Conservation (phyloP, 2,797 vertebrate genomes). For the Neoniphon sammara region DNA sequence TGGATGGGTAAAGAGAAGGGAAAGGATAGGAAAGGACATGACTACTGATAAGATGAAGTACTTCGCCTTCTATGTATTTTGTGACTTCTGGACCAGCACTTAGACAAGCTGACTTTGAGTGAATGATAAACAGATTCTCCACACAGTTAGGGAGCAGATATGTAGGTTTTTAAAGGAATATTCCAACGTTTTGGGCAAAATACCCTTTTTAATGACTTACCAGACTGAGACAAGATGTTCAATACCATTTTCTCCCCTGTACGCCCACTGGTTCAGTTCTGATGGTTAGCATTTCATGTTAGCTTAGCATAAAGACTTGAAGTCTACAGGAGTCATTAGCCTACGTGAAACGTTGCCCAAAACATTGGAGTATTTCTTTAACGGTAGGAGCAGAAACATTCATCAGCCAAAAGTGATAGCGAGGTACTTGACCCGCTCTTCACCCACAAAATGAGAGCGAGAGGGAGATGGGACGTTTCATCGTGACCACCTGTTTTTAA, state of each 20-base stretch:
- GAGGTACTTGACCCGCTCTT: neutral
- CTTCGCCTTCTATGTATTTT: slow-evolving; percentile 25
- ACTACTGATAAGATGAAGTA: slow-evolving; percentile 19
- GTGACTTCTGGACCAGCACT: slow-evolving; percentile 31
- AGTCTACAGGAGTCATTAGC: no score
- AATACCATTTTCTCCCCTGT: no score
- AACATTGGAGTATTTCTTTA: no score
- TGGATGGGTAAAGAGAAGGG: neutral
- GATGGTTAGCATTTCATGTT: no score
- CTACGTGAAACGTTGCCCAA: no score
- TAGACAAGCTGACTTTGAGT: slow-evolving; percentile 10
- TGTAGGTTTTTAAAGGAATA: no score
- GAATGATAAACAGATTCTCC: slow-evolving; percentile 2
- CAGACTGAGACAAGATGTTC: no score
- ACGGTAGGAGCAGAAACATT: slow-evolving; percentile 5
- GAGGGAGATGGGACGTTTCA: neutral
- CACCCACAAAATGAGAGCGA: neutral
- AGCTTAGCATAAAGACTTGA: no score
- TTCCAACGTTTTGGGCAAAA: no score
- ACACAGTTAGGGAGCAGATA: slow-evolving; percentile 15
- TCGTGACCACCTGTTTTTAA: neutral
- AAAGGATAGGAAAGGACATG: slow-evolving; percentile 1
- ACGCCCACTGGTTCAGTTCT: no score
- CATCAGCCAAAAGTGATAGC: slow-evolving; percentile 13
- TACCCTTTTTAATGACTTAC: no score